Evolutionary conservation across 2,113 vertebrate genomes (phyloP).

Genomic region (Corapipo altera): DNA sequence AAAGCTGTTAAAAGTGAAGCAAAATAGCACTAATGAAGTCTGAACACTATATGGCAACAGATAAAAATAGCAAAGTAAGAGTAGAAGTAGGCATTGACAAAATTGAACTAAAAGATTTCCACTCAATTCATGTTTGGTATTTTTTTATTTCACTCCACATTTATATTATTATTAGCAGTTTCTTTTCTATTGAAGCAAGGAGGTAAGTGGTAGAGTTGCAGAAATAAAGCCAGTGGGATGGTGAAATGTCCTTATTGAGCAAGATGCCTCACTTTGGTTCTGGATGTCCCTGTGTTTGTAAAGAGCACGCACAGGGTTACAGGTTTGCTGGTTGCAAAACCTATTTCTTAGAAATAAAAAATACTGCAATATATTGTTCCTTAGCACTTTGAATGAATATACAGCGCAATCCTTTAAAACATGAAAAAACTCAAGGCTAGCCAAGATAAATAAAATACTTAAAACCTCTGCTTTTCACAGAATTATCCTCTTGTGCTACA

Average conservation of each 20-base stretch:
- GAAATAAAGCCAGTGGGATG: background rate
- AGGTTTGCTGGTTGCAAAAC: background rate
- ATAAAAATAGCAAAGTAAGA: background rate
- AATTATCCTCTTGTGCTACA: background rate
- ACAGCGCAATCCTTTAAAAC: background rate
- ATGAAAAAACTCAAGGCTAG: background rate
- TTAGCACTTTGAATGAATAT: background rate
- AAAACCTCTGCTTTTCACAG: background rate
- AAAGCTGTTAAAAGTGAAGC: conserved; percentile 39
- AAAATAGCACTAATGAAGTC: conserved; percentile 10
- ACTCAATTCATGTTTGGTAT: background rate
- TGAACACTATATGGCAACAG: background rate
- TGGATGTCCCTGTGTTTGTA: background rate
- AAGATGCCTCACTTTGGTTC: background rate
- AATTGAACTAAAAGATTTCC: background rate
- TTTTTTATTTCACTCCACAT: background rate
- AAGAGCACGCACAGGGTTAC: background rate
- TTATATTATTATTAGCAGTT: background rate
- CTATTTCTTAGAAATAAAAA: background rate
- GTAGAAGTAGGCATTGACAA: background rate
- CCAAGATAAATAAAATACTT: background rate
- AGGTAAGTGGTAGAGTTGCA: background rate
- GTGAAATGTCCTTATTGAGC: background rate
- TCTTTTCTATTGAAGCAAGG: background rate
- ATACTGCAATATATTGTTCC: background rate